These are phyloP conservation scores for Lepeophtheirus salmonis DNA, from an alignment of 1,140 invertebrate species.

Conservation along the genomic window DNA sequence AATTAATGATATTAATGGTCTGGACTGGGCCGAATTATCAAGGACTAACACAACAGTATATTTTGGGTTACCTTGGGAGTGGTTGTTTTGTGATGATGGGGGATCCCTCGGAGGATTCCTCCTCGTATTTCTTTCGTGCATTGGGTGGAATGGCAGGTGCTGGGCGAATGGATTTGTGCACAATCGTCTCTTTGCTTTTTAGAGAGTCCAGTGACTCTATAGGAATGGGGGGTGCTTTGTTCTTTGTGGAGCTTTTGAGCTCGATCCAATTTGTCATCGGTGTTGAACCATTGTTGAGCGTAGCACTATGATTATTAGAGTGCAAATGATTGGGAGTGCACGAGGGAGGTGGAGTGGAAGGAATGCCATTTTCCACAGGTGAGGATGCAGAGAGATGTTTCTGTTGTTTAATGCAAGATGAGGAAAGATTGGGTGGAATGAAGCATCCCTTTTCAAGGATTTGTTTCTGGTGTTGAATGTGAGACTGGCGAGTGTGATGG, in stretches of 20 bases:
- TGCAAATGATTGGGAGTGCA: no score
- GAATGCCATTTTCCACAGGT: no score
- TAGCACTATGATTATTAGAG: no score
- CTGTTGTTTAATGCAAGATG: background rate
- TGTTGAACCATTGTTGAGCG: no score
- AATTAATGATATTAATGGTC: no score
- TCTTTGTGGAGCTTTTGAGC: background rate
- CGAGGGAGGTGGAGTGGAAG: background rate
- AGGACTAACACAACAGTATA: no score
- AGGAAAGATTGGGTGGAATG: no score
- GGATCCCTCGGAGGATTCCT: background rate
- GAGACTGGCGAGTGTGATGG: background rate
- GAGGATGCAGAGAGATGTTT: background rate
- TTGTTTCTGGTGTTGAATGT: no score
- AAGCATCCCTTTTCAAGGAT: no score
- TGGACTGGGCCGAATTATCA: no score
- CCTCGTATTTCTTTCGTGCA: background rate
- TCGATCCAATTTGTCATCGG: background rate
- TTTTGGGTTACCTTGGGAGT: background rate
- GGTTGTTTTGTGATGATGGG: background rate
- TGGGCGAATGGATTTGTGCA: background rate
- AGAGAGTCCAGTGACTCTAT: background rate
- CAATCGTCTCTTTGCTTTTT: background rate
- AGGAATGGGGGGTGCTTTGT: background rate
- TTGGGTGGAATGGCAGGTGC: background rate